phyloP scores from a whole-genome alignment of 2,888 invertebrate species.

The Lepeophtheirus nordmannii region DNA sequence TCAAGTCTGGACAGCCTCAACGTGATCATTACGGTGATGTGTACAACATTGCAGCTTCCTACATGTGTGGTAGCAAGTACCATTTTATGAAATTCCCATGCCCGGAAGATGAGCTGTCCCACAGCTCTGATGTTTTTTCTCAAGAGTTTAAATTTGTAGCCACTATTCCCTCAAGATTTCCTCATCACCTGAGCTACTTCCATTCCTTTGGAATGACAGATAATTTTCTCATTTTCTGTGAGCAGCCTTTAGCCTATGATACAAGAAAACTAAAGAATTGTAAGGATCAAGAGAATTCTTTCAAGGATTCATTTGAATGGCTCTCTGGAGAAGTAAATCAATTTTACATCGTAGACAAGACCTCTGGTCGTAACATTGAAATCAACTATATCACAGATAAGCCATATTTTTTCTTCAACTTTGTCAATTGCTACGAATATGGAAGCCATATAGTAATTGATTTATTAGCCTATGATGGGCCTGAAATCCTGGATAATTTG shows the following conservation, averaged over 20 bases:
- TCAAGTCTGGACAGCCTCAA: constrained; percentile 30
- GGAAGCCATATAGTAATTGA: constrained; percentile 31
- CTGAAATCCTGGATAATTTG: constrained; percentile 33
- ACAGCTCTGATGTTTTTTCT: too few species aligned
- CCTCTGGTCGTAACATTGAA: constrained; percentile 33
- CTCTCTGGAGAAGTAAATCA: constrained; percentile 35
- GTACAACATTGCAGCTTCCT: constrained; percentile 37
- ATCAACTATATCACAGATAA: constrained; percentile 34
- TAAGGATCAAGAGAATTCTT: constrained; percentile 33
- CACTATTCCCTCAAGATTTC: constrained; percentile 33
- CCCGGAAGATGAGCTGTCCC: constrained; percentile 25
- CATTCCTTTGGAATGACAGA: constrained; percentile 43
- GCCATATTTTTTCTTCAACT: constrained; percentile 40
- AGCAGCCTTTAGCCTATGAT: constrained; percentile 38
- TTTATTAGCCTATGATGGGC: constrained; percentile 33
- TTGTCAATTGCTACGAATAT: constrained; percentile 40
- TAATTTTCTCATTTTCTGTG: constrained; percentile 40
- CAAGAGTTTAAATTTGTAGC: constrained; percentile 27
- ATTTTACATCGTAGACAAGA: constrained; percentile 35
- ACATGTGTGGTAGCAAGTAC: constrained; percentile 33
- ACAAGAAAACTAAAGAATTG: constrained; percentile 34
- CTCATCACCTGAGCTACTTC: constrained; percentile 35
- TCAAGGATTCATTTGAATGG: constrained; percentile 36
- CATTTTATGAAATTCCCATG: constrained; percentile 29
- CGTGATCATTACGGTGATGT: constrained; percentile 34